phyloP scores from a whole-genome alignment of 2,113 vertebrate genomes.

The Melospiza melodia region DNA sequence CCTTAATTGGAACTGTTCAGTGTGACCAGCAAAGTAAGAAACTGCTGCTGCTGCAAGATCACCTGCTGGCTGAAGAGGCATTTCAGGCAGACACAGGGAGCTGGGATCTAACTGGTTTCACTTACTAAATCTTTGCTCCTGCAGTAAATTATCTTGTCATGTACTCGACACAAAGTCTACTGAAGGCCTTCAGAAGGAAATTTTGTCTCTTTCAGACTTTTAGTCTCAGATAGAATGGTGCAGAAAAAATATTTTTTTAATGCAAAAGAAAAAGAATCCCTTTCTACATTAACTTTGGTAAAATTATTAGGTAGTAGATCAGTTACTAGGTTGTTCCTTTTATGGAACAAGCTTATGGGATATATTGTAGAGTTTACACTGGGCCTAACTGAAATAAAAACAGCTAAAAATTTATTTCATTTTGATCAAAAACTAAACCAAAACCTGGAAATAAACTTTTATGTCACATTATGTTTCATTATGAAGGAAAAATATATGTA shows the following conservation, averaged over 20 bases:
- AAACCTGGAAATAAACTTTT: not conserved
- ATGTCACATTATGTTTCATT: not conserved
- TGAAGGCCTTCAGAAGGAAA: not conserved
- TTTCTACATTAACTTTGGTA: not conserved
- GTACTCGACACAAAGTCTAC: accelerated
- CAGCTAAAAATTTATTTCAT: accelerated
- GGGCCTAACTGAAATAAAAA: not conserved
- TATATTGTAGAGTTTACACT: not conserved
- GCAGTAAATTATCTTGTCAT: not conserved
- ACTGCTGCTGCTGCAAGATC: not conserved
- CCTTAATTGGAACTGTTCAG: not conserved
- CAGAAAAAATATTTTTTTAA: not conserved
- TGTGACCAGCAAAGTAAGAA: constrained; percentile 14
- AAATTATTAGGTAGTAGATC: not conserved
- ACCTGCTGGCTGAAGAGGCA: constrained; percentile 1
- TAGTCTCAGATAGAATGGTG: not conserved
- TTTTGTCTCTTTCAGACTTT: not conserved
- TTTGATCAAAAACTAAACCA: not conserved
- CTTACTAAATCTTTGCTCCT: not conserved
- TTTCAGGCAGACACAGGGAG: constrained; percentile 10
- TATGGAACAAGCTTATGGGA: not conserved
- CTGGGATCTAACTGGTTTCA: not conserved
- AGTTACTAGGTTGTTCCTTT: not conserved
- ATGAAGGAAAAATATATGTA: not conserved
- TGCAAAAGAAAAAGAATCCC: not conserved